A percentile compares a stretch with the other conserved stretches of the same genome.
phyloP scores from a whole-genome alignment of 2,113 vertebrate genomes.

The Natator depressus region DNA sequence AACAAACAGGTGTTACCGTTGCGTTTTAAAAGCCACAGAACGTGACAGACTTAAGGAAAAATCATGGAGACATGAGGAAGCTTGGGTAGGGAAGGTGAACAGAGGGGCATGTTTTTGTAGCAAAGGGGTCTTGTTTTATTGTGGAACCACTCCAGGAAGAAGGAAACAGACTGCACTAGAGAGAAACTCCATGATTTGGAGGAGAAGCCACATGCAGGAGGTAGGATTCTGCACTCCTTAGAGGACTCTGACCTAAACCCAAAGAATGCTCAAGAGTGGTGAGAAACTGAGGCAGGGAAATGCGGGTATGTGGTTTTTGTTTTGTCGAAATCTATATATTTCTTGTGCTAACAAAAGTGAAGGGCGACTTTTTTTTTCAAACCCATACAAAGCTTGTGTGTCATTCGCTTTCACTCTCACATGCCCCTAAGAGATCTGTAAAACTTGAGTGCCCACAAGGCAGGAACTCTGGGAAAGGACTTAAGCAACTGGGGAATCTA shows the following conservation, averaged over 20 bases:
- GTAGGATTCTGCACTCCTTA: not conserved
- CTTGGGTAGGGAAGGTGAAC: not conserved
- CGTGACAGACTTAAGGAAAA: not conserved
- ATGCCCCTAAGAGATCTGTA: too few species aligned
- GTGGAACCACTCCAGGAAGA: not conserved
- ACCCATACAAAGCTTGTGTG: too few species aligned
- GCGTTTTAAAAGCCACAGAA: not conserved
- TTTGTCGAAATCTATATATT: too few species aligned
- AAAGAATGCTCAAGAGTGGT: not conserved
- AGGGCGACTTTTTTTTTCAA: too few species aligned
- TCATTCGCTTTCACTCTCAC: too few species aligned
- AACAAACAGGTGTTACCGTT: not conserved
- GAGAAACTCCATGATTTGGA: too few species aligned
- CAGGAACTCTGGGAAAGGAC: too few species aligned
- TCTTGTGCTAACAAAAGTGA: too few species aligned
- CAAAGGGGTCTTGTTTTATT: not conserved
- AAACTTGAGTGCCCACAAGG: too few species aligned
- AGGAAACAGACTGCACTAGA: not conserved
- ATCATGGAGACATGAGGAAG: not conserved
- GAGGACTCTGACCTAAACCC: not conserved
- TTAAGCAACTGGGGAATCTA: too few species aligned
- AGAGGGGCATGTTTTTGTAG: not conserved
- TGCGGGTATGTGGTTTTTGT: too few species aligned
- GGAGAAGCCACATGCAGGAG: not conserved
- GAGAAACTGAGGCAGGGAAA: too few species aligned